These are phyloP conservation scores for Pterophyllum scalare DNA, from an alignment of 2,113 vertebrate genomes.

Conservation along the genomic window DNA sequence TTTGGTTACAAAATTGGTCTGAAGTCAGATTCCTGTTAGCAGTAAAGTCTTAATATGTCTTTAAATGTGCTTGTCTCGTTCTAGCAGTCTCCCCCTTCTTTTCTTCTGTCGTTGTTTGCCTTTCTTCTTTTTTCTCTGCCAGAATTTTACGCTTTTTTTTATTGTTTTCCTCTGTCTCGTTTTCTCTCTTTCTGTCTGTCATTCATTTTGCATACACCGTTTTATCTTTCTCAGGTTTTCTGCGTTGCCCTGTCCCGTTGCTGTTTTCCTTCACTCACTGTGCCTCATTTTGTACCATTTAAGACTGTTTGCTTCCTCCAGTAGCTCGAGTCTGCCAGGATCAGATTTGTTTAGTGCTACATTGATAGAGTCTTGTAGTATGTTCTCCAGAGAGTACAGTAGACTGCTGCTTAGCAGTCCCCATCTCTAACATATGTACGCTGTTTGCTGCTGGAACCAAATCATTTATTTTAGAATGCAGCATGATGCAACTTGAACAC, in stretches of 20 bases:
- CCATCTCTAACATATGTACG: neutral
- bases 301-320: slow-evolving; percentile 52
- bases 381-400: slow-evolving; percentile 18
- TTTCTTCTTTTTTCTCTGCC: slow-evolving; percentile 13
- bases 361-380: slow-evolving; percentile 16
- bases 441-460: neutral
- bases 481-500: slow-evolving; percentile 25
- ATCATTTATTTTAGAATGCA: neutral
- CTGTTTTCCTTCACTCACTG: neutral
- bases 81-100: slow-evolving; percentile 30
- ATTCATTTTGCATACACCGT: neutral
- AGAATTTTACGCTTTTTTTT: slow-evolving; percentile 38
- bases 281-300: slow-evolving; percentile 39
- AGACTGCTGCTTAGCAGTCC: neutral
- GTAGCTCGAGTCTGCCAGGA: slow-evolving; percentile 28
- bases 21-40: slow-evolving; percentile 29
- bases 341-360: slow-evolving; percentile 38
- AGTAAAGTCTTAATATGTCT: slow-evolving; percentile 44
- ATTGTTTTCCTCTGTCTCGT: neutral
- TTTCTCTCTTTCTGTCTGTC: neutral
- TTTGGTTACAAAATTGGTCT: slow-evolving; percentile 27
- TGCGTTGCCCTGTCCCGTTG: neutral
- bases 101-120: slow-evolving; percentile 13
- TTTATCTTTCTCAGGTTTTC: slow-evolving; percentile 15
- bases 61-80: slow-evolving; percentile 31